Base-by-base conservation (phyloP, 1,140 invertebrate species). In the Camponotus floridanus region DNA sequence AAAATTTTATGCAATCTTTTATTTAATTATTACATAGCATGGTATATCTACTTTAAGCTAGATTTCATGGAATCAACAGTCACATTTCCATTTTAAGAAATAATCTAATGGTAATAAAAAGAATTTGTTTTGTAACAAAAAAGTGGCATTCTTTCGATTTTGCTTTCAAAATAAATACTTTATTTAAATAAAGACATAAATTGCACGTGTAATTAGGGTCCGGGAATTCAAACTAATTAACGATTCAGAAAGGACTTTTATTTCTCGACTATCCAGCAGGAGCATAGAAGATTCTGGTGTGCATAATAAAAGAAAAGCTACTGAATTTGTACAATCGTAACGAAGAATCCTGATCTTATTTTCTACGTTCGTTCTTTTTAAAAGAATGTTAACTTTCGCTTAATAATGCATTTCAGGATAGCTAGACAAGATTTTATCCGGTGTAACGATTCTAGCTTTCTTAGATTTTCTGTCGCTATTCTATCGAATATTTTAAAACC, bases 211-310 rank as follows among this genome's bases (percentile, higher is more conserved):
- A 89, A 90, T 87, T 90, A 87, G 79, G 84, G 87, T 79, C 78
- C 67, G 48, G 76, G 85, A 89, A 88, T 89, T 84, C 87, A 42
- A 84, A 86, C 74, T 89, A 90, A 90, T 90, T 90, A 90, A 90
- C 85, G 87, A 90, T 90, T 89, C 88, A 84, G 84, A 59, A 68
- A 62, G 84, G 68, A 78, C 36, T 76, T 36, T 51, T 87, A 84
- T 84, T 79, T 42, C 85, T 64, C 74, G 48, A 57, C 26, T 89
- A 89, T 89, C 73, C 87, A 26, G 57, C 59, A 76, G 45, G 55
- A 86, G 73, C 65, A 61, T 79, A 51, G 59, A 13, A 61, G 87
- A 55, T 83, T 78, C 71, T 68, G 5, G 57, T 42, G 81, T 62
- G 7, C 59, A 80, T 71, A 62, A 88, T 89, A 88, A 89, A 89